Percentiles rank a stretch among this genome's conserved stretches.
Evolutionary conservation across 2,113 vertebrate species (phyloP).

Genomic region (Melanerpes aurifrons): DNA sequence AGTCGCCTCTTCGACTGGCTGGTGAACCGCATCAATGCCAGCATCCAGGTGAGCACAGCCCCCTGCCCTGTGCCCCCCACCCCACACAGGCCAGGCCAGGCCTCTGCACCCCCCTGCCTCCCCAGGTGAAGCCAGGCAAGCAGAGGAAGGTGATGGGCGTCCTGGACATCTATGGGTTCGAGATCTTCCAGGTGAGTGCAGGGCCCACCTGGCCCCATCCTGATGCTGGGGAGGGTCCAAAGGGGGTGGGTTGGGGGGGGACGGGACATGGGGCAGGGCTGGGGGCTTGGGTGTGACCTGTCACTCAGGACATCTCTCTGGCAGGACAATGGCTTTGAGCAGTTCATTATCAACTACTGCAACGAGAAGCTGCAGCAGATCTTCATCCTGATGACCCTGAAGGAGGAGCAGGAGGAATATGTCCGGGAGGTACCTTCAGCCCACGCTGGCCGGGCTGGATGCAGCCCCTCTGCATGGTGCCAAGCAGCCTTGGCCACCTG

Average conservation of each 20-base stretch:
- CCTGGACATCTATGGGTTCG: slow-evolving; percentile 84
- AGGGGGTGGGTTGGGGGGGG: fast-evolving
- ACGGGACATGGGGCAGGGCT: not conserved
- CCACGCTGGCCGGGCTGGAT: fast-evolving
- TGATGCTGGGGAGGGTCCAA: not conserved
- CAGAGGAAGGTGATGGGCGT: slow-evolving; percentile 83
- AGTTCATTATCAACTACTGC: slow-evolving; percentile 87
- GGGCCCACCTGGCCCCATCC: not conserved
- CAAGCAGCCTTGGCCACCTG: fast-evolving
- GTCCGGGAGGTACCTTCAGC: slow-evolving; percentile 74
- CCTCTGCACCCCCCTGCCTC: fast-evolving
- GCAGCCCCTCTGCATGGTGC: fast-evolving
- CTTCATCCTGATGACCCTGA: slow-evolving; percentile 82
- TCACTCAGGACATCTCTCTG: fast-evolving
- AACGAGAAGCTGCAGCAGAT: slow-evolving; percentile 86
- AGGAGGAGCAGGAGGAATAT: slow-evolving; percentile 84
- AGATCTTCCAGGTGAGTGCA: slow-evolving; percentile 78
- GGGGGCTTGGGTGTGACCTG: fast-evolving
- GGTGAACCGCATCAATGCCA: slow-evolving; percentile 80
- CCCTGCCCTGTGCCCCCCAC: not conserved
- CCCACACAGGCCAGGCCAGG: fast-evolving
- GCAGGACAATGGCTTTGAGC: slow-evolving; percentile 83
- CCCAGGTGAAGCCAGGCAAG: slow-evolving; percentile 68
- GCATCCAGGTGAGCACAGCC: slow-evolving; percentile 75
- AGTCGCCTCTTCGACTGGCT: slow-evolving; percentile 82